Base-by-base conservation (phyloP, 2,797 vertebrate species). In the Leontocebus nigricollis region DNA sequence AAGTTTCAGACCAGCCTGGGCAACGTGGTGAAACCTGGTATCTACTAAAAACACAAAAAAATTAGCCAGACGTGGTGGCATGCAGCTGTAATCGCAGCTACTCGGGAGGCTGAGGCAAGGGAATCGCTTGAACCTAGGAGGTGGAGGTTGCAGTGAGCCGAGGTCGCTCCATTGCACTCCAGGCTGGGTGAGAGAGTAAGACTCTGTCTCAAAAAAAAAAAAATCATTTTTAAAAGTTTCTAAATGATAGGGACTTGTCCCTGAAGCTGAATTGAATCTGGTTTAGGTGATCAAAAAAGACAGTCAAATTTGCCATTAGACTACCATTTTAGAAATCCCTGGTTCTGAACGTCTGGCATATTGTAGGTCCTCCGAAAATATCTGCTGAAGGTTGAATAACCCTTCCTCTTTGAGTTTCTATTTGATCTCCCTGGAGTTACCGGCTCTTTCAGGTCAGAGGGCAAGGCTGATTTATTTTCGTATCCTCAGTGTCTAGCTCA, bases 201-300 rank as follows among this genome's bases (percentile, higher is more conserved):
- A 55, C 52, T 22, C 52, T 0, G 7, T 55, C 7, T 55, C 52
- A 55, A 55, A 55, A 20, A 55, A 52, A 52, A 55, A 55, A 57
- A 77, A 84, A 44, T 72, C 4, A 36, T n/a, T 85, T 88, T 86
- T 30, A 4, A 44, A 52, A 50, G 70, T 91, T 75, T 27, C 67
- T 88, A 46, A 96, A 59, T 67, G 79, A 79, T 36, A 88, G 44
- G 15, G 50, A 50, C 44, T 82, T 82, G n/a, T 8, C 22, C 27
- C 14, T 87, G 27, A 92, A 94, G 91, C 64, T 48, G 33, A 94
- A 95, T 82, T 22, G 19, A 79, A 55, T 95, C n/a, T 86, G 52
- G 20, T 30, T 93, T 83, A 36, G 87, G 59, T 96, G n/a, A 52
- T 91, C 4, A 95, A 88, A 70, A 91, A 46, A 55, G 10, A 59